Base-by-base conservation (phyloP, 2,888 invertebrate genomes). In the Chymomyza procnemis region DNA sequence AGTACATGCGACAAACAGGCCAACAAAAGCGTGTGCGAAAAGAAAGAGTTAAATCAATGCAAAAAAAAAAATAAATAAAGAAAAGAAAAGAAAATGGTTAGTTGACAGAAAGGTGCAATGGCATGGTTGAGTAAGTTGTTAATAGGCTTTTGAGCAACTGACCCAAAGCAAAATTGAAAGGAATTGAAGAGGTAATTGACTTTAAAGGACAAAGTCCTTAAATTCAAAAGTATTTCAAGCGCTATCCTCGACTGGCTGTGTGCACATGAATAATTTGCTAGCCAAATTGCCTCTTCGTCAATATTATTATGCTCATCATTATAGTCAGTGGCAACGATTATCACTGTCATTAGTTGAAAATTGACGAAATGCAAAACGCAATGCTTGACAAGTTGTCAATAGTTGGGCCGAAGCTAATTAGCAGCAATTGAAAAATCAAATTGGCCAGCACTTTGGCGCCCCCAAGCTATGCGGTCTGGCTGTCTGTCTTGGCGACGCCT, bases 371-470 rank as follows among this genome's bases (percentile, higher is more conserved):
- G 34, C 34, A 41, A 41, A 47, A 56, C 71, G 63, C 68, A 72
- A 68, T 65, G 74, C 65, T 65, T 73, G 77, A 86, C 82, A 84
- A 79, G 64, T 75, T 86, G 78, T 79, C 79, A 85, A 79, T 86
- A 63, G 71, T 71, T 52, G 46, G 59, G 21, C 60, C 62, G 67
- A 71, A 71, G 75, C 80, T 81, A 86, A 81, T 81, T 81, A 86
- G 78, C 80, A 83, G 73, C 87, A 78, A 83, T 83, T 87, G 86
- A 87, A 87, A 87, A 83, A 78, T 80, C 76, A 76, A 83, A 87
- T 87, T 82, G 78, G 78, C 62, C 71, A 41, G 61, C 67, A 21
- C 58, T 59, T 41, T 41, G 34, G 34, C 34, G 34, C 34, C 19
- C 18, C 54, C 19, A 54, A 14, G 54, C 50, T 18, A 19, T 54